Evolutionary conservation across 1,140 invertebrate genomes (phyloP).

Genomic region (Phenacoccus solenopsis): DNA sequence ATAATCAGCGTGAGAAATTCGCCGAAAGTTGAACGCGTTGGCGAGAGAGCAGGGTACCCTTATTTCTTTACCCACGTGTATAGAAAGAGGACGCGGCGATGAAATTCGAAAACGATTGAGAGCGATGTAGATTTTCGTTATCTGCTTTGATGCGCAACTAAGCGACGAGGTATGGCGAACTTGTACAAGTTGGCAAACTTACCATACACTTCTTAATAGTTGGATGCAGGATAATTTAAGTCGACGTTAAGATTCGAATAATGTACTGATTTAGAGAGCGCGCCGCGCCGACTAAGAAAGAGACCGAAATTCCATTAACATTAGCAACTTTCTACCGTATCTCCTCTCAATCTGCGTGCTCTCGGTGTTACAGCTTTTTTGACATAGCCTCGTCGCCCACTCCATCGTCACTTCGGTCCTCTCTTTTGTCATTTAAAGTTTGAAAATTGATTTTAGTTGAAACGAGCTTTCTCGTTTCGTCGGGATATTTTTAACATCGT

Average conservation of each 20-base stretch:
- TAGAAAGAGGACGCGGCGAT: background rate
- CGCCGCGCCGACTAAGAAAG: background rate
- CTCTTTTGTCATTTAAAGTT: background rate
- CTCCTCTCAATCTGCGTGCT: background rate
- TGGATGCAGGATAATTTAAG: constrained; percentile 1
- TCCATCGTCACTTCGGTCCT: no score
- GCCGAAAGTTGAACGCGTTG: background rate
- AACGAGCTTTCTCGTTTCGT: background rate
- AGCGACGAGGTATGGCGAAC: background rate
- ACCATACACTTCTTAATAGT: background rate
- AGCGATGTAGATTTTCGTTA: constrained; percentile 1
- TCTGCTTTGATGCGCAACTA: constrained; percentile 1
- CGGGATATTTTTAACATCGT: background rate
- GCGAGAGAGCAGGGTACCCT: background rate
- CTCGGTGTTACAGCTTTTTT: no score
- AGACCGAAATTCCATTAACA: background rate
- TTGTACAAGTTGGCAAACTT: background rate
- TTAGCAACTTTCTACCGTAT: constrained; percentile 2
- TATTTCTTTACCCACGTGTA: background rate
- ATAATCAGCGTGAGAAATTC: constrained; percentile 1
- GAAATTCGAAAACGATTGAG: background rate
- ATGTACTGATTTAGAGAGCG: background rate
- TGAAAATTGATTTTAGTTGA: background rate
- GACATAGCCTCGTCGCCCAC: no score
- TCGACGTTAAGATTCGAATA: constrained; percentile 1